Evolutionary conservation across 53 echinoderm and acorn worm species (phyloP), one percentile per base, ranked within the genome.

Genomic region (Mesocentrotus franciscanus): DNA sequence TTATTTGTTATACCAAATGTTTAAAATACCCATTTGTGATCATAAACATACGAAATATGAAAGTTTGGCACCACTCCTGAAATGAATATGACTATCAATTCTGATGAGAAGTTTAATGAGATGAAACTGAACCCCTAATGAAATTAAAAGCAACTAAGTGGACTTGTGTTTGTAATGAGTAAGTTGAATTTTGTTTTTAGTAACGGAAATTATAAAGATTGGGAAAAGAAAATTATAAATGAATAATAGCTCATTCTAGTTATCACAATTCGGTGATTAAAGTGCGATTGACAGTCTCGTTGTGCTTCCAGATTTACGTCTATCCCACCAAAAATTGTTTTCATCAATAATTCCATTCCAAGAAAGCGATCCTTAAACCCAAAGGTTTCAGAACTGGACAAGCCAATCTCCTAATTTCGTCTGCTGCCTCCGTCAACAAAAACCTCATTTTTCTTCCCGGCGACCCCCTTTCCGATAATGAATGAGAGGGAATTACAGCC

Each of bases 381-480:
- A 7, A 81, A 81, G 42, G 34, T 81, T 42, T 42, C 81, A 81
- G 81, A 81, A 81, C 66, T 91, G 18, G 91, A 91, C 91, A 36
- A 91, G 32, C 34, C 91, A 91, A 91, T 91, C 91, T 91, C 35
- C 91, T 91, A 91, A 91, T 91, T 91, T 91, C 91, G 64, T 62
- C 90, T 60, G 35, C 29, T 58, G 16, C 59, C 91, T 91, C 91
- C 64, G 91, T 62, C 91, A 91, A 91, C 62, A 91, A 22, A 62
- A 90, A n/a, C 9, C 56, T 85, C 56, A 14, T 32, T 59, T 60
- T 90, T 30, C 22, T 36, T 66, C 64, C 13, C 91, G 66, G 91
- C 92, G 75, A 92, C 92, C 94, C 61, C 60, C 94, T 78, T 93
- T 27, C 30, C 84, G 60, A 81, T 84, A 93, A 81, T 92, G 83